Conservation (phyloP, 30 jellyfish, hydroid and myxozoan species). For the Aurelia aurita region DNA sequence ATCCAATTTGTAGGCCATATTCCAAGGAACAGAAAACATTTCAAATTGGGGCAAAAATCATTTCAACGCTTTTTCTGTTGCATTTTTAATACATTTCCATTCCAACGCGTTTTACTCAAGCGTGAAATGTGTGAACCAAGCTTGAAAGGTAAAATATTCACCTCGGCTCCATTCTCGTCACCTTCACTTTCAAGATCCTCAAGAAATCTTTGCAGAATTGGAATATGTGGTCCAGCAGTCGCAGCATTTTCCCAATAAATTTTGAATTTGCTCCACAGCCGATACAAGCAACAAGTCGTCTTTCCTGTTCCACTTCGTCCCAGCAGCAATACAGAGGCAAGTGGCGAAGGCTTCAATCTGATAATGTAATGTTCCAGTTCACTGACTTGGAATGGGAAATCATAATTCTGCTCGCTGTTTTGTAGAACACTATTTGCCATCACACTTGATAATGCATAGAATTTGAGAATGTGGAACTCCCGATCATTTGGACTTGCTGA, state of each 20-base stretch:
- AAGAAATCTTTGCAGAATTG: constrained; percentile 39
- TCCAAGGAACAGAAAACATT: no score
- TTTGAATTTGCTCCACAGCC: constrained; percentile 82
- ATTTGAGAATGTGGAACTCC: constrained; percentile 75
- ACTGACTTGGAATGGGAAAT: constrained; percentile 87
- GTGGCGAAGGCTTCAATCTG: constrained; percentile 53
- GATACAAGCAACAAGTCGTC: constrained; percentile 93
- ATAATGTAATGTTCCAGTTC: constrained; percentile 75
- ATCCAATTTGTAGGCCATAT: no score
- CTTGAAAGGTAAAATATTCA: no score
- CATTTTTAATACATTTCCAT: no score
- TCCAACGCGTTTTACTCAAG: no score
- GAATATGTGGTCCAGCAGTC: constrained; percentile 78
- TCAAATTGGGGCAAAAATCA: no score
- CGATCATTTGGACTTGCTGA: constrained; percentile 84
- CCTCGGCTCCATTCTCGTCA: not conserved
- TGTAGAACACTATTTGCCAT: constrained; percentile 70
- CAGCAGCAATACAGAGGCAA: constrained; percentile 73
- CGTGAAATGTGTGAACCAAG: no score
- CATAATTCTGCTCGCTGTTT: constrained; percentile 30
- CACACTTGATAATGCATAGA: constrained; percentile 71
- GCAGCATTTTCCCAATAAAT: constrained; percentile 82
- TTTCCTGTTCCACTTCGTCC: constrained; percentile 98
- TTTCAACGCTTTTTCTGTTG: no score
- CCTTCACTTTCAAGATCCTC: not conserved